These are phyloP conservation scores for Pyrocephalus nanus DNA, from an alignment of 2,797 vertebrate genomes.

Conservation along the genomic window DNA sequence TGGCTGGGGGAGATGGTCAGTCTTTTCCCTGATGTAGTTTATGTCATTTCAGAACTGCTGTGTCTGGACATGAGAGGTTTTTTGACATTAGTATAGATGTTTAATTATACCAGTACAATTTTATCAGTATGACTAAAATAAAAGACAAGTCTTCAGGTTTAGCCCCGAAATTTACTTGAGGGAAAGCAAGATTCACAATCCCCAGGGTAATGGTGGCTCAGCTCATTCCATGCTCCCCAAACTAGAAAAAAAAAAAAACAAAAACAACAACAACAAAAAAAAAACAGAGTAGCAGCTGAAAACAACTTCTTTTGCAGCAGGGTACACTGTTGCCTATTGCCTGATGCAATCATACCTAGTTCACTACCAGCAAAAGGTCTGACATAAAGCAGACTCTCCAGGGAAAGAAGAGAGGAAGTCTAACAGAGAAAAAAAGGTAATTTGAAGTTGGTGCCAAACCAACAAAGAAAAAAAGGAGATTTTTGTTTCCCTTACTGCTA, in stretches of 20 bases:
- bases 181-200: background rate
- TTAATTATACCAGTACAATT: slow-evolving; percentile 22
- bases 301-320: background rate
- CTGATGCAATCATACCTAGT: slow-evolving; percentile 4
- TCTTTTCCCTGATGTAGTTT: background rate
- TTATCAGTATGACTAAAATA: background rate
- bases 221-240: background rate
- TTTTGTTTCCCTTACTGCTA: slow-evolving; percentile 19
- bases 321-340: background rate
- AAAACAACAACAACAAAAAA: too few species aligned
- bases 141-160: slow-evolving; percentile 13
- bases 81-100: background rate
- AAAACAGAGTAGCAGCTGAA: background rate
- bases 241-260: background rate
- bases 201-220: background rate
- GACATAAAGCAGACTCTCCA: slow-evolving; percentile 16
- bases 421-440: background rate
- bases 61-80: background rate
- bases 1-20: background rate
- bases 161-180: background rate
- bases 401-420: background rate
- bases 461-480: slow-evolving; percentile 11
- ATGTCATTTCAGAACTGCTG: background rate
- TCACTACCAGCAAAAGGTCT: slow-evolving; percentile 1
- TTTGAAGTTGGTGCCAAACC: slow-evolving; percentile 17